phyloP scores from a whole-genome alignment of 2,113 vertebrate species.

The Collichthys lucidus region DNA sequence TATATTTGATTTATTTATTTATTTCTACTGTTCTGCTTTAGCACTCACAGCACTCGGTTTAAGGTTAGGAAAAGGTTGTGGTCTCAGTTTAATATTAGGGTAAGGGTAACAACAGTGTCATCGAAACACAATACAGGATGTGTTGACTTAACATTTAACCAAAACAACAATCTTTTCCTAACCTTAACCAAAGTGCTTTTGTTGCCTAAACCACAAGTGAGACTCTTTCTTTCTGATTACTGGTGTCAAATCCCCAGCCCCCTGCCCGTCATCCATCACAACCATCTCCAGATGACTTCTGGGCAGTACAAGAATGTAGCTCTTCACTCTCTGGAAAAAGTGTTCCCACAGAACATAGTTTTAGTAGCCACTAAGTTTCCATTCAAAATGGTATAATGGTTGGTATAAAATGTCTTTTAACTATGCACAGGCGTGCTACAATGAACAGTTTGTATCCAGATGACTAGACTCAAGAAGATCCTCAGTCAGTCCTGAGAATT shows the following conservation, averaged over 20 bases:
- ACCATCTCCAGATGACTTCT: too few species aligned
- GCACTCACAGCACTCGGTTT: neutral
- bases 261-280: too few species aligned
- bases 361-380: neutral
- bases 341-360: neutral
- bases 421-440: too few species aligned
- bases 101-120: neutral
- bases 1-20: too few species aligned
- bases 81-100: neutral
- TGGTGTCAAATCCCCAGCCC: neutral
- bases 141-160: neutral
- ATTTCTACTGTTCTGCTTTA: neutral
- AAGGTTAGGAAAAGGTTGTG: neutral
- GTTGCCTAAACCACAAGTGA: constrained; percentile 4
- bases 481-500: too few species aligned
- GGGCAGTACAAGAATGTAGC: neutral
- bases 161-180: neutral
- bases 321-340: neutral
- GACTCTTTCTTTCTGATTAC: neutral
- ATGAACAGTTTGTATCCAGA: too few species aligned
- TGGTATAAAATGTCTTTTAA: neutral
- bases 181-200: too few species aligned
- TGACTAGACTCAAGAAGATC: too few species aligned
- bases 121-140: neutral
- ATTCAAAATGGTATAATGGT: too few species aligned